A percentile compares a stretch with the other conserved stretches of the same genome.
phyloP scores from a whole-genome alignment of 2,797 vertebrate species.

The Sternarchorhynchus goeldii region DNA sequence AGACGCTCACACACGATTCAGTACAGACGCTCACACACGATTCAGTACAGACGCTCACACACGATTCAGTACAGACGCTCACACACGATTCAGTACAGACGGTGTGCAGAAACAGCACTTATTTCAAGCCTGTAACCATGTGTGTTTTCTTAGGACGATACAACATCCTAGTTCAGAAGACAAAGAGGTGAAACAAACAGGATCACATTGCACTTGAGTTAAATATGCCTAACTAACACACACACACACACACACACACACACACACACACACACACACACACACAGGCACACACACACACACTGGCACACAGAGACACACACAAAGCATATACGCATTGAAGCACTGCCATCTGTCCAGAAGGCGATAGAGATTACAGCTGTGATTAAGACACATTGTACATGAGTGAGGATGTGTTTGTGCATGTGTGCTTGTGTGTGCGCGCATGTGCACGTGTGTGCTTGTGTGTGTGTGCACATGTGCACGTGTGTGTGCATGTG shows the following conservation, averaged over 20 bases:
- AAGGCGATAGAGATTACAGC: not conserved
- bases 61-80: too few species aligned
- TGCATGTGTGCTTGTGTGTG: too few species aligned
- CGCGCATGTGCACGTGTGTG: too few species aligned
- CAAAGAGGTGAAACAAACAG: slow-evolving; percentile 54
- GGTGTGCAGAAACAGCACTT: slow-evolving; percentile 32
- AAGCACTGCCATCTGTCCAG: not conserved
- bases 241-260: slow-evolving; percentile 10
- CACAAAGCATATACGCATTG: not conserved
- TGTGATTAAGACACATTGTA: too few species aligned
- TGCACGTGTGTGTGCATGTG: not conserved
- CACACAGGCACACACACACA: not conserved
- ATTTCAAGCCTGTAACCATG: slow-evolving; percentile 32
- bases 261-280: slow-evolving; percentile 4
- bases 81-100: slow-evolving; percentile 26
- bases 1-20: too few species aligned
- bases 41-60: too few species aligned
- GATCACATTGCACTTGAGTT: slow-evolving; percentile 31
- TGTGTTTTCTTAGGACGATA: slow-evolving; percentile 39
- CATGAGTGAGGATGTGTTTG: too few species aligned
- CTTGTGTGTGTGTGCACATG: slow-evolving; percentile 1
- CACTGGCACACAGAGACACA: not conserved
- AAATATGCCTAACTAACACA: too few species aligned
- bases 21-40: too few species aligned
- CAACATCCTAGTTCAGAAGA: slow-evolving; percentile 40